Evolutionary conservation across 2,797 vertebrate species (phyloP), one percentile per base, ranked within the genome.

Genomic region (Sus cebifrons): DNA sequence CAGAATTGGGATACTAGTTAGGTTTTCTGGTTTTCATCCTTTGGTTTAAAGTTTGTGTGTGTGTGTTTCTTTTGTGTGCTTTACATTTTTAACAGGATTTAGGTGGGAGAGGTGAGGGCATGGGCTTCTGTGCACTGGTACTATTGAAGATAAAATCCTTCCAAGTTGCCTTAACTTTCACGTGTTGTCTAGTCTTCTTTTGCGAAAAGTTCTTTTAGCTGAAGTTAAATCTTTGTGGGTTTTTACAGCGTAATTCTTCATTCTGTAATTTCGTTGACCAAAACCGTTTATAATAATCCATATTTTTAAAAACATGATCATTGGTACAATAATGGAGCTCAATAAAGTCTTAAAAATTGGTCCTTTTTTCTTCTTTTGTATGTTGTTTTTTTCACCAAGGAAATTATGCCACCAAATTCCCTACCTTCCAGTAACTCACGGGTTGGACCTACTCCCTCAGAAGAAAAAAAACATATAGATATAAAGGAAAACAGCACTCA

Each of bases 381-480:
- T 97, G 82, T 0, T 91, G 15, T 95, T 79, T 94, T 85, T 92
- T 96, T 95, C 96, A 89, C 75, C 67, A 96, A 97, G 96, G 97
- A 97, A 87, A 68, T 92, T 86, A 54, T 92, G 74, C 78, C 68
- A 40, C 90, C 81, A 96, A 97, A 83, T 73, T 98, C 96, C 91
- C 86, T 96, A 84, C 32, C 95, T 96, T 91, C 98, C 10, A 44
- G 2, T 96, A 96, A 86, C 95, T 92, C 52, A 97, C 95, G 96
- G 36, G 78, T 96, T 95, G 78, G 85, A 91, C 79, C 83, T n/a
- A 96, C 95, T 56, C 71, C 97, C 94, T 97, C 93, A 14, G 94
- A 97, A 93, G 73, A 96, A 86, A 97, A 98, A 93, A 97, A 93
- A 65, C 97, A 93, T 91, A 96, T 97, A 96, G 97, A 98, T 95